A percentile compares a stretch with the other conserved stretches of the same genome.
phyloP scores from a whole-genome alignment of 2,113 vertebrate genomes.

The Emberiza fucata region DNA sequence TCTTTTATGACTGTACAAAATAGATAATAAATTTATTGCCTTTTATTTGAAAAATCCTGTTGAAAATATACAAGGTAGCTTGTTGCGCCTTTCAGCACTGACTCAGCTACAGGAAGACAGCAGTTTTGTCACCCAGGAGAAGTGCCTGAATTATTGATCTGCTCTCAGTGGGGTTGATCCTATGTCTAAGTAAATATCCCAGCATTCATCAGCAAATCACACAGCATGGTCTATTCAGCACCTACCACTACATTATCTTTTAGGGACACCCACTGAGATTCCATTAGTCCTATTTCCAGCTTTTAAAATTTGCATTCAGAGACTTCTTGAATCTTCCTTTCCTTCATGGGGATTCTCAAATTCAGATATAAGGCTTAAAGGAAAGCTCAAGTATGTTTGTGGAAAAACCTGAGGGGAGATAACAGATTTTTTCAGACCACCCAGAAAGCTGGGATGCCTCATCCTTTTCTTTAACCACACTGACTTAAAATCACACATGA shows the following conservation, averaged over 20 bases:
- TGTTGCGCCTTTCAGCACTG: background rate
- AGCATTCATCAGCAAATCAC: background rate
- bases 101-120: background rate
- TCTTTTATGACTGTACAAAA: background rate
- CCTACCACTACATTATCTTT: background rate
- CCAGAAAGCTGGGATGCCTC: background rate
- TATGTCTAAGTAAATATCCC: background rate
- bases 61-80: background rate
- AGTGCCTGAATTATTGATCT: background rate
- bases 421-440: background rate
- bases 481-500: background rate
- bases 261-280: background rate
- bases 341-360: background rate
- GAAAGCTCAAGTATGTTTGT: background rate
- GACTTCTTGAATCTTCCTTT: background rate
- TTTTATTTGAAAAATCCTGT: background rate
- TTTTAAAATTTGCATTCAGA: background rate
- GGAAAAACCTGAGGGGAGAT: background rate
- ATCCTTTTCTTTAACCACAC: background rate
- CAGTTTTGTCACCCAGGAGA: background rate
- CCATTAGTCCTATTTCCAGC: background rate
- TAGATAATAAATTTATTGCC: background rate
- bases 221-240: background rate
- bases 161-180: background rate
- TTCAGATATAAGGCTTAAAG: background rate